Evolutionary conservation across 1,140 invertebrate species (phyloP), one percentile per base, ranked within the genome.

Genomic region (Euura lappo): DNA sequence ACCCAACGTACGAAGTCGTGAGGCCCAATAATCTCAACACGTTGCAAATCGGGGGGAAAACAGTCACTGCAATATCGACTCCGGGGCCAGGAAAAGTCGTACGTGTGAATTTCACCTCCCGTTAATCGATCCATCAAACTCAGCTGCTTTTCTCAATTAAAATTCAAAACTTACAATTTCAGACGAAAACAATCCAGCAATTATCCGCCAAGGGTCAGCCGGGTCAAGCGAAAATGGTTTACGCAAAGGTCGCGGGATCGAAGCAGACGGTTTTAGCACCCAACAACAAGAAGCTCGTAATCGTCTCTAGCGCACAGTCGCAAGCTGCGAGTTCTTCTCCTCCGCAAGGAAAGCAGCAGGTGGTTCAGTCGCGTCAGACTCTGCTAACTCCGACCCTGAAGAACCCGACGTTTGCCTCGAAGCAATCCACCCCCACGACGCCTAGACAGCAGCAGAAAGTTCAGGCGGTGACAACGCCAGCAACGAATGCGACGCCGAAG

Each of bases 1-100:
- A 98, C 91, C 95, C 95, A 11, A 93, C 93, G 0, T 98, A 92
- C 87, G 94, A 97, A 87, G 93, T 96, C 1, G 89, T 96, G 2
- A 89, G 91, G 72, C 91, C 94, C 0, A 91, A 91, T 65, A 90
- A 83, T 79, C 80, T 79, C 45, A 89, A 79, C 81, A 86, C 84
- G 67, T 76, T 80, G 79, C 89, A 86, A 76, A 79, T 88, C 64
- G 87, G 84, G 71, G 87, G 87, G 71, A 84, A 84, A 77, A 76
- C 77, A 8, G 72, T 87, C 6, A 76, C 83, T n/a, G 74, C 85
- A 11, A 82, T 88, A 65, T 82, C 84, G 72, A 77, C 79, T 8
- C 77, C 72, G 75, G 71, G 76, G 60, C 44, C 75, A 44, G 75
- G 68, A 3, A 73, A 72, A 72, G 71, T 75, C 72, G 51, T 60